These are phyloP conservation scores for Acrocephalus kingi DNA, from an alignment of 2,113 vertebrate genomes.

Conservation along the genomic window DNA sequence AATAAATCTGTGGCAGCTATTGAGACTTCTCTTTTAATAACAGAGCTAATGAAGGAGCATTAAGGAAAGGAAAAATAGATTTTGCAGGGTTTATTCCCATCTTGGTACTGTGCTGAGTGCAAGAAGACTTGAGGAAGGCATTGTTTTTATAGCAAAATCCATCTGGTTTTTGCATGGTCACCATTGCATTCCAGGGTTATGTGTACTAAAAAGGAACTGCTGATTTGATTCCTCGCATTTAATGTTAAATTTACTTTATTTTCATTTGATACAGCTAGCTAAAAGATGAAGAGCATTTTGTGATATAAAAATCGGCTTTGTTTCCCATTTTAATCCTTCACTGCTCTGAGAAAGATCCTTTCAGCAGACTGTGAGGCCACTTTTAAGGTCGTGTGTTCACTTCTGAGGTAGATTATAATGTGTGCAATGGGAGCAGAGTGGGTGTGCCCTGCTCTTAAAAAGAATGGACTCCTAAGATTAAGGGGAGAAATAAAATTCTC, in stretches of 20 bases:
- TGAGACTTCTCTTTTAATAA: conserved; percentile 70
- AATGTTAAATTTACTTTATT: not conserved
- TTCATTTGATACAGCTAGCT: not conserved
- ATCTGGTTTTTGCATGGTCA: not conserved
- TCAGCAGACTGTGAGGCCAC: not conserved
- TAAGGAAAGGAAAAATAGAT: conserved; percentile 36
- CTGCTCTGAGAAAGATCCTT: not conserved
- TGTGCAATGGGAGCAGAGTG: not conserved
- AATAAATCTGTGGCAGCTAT: conserved; percentile 69
- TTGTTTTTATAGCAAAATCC: not conserved
- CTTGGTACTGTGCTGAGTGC: not conserved
- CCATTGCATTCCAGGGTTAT: not conserved
- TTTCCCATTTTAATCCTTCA: not conserved
- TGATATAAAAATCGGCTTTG: not conserved
- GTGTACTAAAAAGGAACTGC: not conserved
- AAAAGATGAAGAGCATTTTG: not conserved
- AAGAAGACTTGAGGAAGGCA: not conserved
- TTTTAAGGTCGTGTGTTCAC: not conserved
- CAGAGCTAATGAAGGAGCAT: conserved; percentile 53
- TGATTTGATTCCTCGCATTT: not conserved
- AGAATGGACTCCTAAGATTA: not conserved
- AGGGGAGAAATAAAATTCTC: not conserved
- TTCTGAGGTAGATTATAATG: not conserved
- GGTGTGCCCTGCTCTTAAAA: not conserved
- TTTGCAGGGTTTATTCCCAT: not conserved